Conservation (phyloP, 92 coral and sea anemone genomes). For the Galaxea fascicularis region DNA sequence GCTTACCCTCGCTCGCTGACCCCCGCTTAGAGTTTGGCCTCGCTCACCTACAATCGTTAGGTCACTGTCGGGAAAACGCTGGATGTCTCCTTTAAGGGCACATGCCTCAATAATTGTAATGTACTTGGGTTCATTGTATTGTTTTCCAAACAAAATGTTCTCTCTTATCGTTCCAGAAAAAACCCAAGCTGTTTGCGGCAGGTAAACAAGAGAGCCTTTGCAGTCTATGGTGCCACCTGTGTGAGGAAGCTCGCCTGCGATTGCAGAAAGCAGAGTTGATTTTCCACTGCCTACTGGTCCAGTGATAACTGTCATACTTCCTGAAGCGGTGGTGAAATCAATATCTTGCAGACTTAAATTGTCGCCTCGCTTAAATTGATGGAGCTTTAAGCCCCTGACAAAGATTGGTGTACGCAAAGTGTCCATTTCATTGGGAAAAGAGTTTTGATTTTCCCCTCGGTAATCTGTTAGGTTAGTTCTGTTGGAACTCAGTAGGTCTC, state of each 20-base stretch:
- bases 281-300: constrained; percentile 1
- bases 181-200: constrained; percentile 8
- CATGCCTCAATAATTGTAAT: constrained; percentile 1
- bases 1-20: no score
- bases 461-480: no score
- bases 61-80: no score
- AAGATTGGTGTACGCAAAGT: no score
- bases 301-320: background rate
- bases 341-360: background rate
- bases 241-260: background rate
- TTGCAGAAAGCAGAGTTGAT: background rate
- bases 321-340: background rate
- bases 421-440: no score
- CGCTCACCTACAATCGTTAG: no score
- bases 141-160: background rate
- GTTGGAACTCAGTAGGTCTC: background rate
- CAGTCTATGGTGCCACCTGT: background rate
- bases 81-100: background rate
- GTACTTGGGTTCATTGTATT: background rate
- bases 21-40: no score
- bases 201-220: background rate
- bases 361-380: background rate
- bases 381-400: no score
- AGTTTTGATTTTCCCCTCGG: no score
- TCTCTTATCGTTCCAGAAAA: no score